phyloP scores from a whole-genome alignment of 2,797 vertebrate species.

The Dallia pectoralis region DNA sequence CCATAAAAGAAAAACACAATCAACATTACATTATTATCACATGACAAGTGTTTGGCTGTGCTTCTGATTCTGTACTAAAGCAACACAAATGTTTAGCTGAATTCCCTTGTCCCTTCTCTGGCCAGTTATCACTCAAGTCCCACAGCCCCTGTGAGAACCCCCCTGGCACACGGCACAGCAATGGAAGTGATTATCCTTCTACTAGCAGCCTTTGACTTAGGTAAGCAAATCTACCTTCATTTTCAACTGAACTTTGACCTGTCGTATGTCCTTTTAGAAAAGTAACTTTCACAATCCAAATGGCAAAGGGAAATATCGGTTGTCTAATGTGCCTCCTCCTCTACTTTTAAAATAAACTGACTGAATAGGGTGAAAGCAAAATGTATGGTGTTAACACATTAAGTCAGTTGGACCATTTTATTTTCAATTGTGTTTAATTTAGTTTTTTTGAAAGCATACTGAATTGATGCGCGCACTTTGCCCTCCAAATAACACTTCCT shows the following conservation, averaged over 20 bases:
- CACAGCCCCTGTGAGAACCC: not conserved
- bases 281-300: not conserved
- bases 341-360: not conserved
- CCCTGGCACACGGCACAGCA: not conserved
- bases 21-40: not conserved
- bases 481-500: no score
- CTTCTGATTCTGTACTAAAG: not conserved
- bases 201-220: not conserved
- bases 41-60: not conserved
- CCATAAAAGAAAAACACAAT: conserved; percentile 10
- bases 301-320: not conserved
- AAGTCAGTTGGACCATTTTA: no score
- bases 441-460: no score
- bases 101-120: not conserved
- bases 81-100: not conserved
- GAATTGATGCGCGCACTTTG: no score
- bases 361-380: not conserved
- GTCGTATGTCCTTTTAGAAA: not conserved
- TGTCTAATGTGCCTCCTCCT: not conserved
- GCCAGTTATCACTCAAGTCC: not conserved
- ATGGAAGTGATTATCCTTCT: not conserved
- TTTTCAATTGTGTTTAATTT: no score
- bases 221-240: not conserved
- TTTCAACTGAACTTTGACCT: not conserved
- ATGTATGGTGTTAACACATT: no score